phyloP scores from a whole-genome alignment of 1,140 invertebrate genomes.

The Palaemon carinicauda region DNA sequence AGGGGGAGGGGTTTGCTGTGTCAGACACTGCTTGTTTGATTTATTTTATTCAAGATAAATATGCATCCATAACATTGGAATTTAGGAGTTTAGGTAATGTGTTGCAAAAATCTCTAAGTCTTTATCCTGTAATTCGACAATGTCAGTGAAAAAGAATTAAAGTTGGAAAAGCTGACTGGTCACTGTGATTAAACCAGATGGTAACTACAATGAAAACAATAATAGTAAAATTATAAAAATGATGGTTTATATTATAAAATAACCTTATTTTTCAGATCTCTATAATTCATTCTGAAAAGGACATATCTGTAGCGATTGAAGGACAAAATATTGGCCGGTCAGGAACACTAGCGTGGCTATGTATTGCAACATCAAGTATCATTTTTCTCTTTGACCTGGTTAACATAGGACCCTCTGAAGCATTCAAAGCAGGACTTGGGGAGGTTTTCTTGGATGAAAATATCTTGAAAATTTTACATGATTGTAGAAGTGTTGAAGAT shows the following conservation, averaged over 20 bases:
- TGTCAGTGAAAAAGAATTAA: too few relatives aligned
- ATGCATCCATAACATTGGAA: too few relatives aligned
- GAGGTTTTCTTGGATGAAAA: neutral
- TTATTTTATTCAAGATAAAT: too few relatives aligned
- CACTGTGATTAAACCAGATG: too few relatives aligned
- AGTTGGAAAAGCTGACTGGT: too few relatives aligned
- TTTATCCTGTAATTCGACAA: too few relatives aligned
- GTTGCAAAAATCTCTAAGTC: too few relatives aligned
- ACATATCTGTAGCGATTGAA: neutral
- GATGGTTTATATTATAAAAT: neutral
- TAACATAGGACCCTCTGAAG: constrained; percentile 14
- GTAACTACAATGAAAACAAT: neutral
- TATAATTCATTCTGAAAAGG: constrained; percentile 10
- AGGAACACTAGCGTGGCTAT: constrained; percentile 18
- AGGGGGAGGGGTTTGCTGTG: too few relatives aligned
- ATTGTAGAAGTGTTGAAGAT: constrained; percentile 26
- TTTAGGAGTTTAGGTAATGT: too few relatives aligned
- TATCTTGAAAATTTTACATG: constrained; percentile 31
- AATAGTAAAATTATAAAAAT: neutral
- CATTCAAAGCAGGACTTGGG: neutral
- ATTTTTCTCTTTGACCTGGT: constrained; percentile 40
- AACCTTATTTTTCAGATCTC: neutral
- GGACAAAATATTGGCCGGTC: constrained; percentile 4
- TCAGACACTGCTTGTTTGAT: too few relatives aligned
- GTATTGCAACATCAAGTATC: constrained; percentile 14